Conservation (phyloP, 2,797 vertebrate genomes). For the Pygocentrus nattereri region DNA sequence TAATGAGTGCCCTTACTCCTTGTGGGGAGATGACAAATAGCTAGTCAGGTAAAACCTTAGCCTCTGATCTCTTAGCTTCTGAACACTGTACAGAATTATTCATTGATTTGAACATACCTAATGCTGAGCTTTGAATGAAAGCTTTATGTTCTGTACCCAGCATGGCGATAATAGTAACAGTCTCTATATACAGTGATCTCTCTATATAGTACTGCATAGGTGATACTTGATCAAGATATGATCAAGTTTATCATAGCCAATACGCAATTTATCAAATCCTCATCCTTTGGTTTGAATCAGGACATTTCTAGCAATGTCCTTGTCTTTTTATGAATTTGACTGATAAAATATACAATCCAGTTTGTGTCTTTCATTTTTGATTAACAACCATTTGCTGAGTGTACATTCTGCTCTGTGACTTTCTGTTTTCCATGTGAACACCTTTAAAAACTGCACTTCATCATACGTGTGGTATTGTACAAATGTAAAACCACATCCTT, state of each 20-base stretch:
- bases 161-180: neutral
- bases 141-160: neutral
- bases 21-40: neutral
- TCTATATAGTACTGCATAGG: too few relatives aligned
- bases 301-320: too few relatives aligned
- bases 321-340: too few relatives aligned
- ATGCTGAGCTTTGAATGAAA: neutral
- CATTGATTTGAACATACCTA: neutral
- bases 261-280: too few relatives aligned
- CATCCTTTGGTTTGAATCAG: too few relatives aligned
- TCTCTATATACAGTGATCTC: too few relatives aligned
- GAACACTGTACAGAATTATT: neutral
- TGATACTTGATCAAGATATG: too few relatives aligned
- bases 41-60: neutral
- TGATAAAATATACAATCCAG: neutral
- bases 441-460: neutral
- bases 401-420: neutral
- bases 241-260: too few relatives aligned
- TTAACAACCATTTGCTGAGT: neutral
- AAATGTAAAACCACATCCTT: neutral
- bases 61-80: neutral
- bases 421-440: neutral
- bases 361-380: neutral
- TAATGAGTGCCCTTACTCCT: constrained; percentile 7
- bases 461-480: neutral